Evolutionary conservation across 2,113 vertebrate species (phyloP).

Genomic region (Pyrgilauda ruficollis): DNA sequence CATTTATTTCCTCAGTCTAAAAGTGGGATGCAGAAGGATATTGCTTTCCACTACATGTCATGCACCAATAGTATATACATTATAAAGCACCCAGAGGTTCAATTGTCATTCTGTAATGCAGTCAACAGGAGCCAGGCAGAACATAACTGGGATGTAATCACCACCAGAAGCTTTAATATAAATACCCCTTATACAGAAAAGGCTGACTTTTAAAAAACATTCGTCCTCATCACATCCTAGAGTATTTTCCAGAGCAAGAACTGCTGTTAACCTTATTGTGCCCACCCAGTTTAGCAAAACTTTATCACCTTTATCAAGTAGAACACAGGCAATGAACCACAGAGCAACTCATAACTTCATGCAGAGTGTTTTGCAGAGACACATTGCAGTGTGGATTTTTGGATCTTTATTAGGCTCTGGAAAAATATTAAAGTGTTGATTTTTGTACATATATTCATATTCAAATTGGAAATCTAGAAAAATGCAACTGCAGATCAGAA

Average conservation of each 20-base stretch:
- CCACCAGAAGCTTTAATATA: not conserved
- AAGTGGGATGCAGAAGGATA: not conserved
- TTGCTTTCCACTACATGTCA: not conserved
- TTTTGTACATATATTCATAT: not conserved
- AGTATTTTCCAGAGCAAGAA: not conserved
- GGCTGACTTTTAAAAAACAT: not conserved
- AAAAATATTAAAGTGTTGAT: not conserved
- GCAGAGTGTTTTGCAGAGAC: not conserved
- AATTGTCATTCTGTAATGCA: not conserved
- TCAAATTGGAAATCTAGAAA: not conserved
- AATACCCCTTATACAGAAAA: not conserved
- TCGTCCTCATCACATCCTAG: not conserved
- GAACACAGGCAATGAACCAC: not conserved
- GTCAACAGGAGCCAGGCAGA: not conserved
- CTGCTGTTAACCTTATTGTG: not conserved
- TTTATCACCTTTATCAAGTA: not conserved
- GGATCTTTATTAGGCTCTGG: not conserved
- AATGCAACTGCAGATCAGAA: not conserved
- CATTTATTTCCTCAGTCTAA: not conserved
- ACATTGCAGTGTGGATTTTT: not conserved
- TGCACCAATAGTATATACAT: not conserved
- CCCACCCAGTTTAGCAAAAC: not conserved
- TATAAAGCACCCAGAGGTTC: not conserved
- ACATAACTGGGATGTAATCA: not conserved
- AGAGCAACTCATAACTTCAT: not conserved